Base-by-base conservation (phyloP, 64 coral and sea anemone species). In the Stylophora pistillata region DNA sequence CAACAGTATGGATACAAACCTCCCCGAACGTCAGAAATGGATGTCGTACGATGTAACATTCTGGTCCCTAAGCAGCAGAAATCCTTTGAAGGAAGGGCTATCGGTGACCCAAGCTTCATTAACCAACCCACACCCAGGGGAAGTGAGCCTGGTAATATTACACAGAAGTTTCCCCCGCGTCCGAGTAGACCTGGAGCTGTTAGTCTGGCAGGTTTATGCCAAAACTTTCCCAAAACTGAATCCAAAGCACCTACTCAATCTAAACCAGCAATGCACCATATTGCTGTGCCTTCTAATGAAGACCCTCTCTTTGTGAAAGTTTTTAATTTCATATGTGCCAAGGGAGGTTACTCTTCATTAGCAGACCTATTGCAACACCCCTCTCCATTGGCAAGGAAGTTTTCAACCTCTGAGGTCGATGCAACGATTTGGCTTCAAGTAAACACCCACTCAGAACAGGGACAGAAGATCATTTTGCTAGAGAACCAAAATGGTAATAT, bases 321-420 rank as follows among this genome's bases (percentile, higher is more conserved):
- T 29, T 86, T 82, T 21, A 92, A 92, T 65, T 92, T 77, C 13
- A 86, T 92, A 11, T 29, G 53, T 21, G 15, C 25, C 9, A 86
- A 86, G 66, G 90, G 90, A 70, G 90, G 90, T 11, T 16, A 69
- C 27, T 58, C 74, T 27, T 63, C 73, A 17, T 11, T 92, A 30
- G 63, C 25, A 77, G 81, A 86, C 25, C 82, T 92, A 16, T 17
- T 72, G 3, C 83, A 68, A 56, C 90, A 69, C 47, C 90, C 90
- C 10, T 92, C 90, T 10, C 90, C 90, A 34, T 63, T 92, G 12
- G 47, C 34, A 52, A 55, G 37, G 29, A 77, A 54, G 26, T 33
- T 53, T 73, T 71, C 65, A 17, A 2, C 20, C 0, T 23, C 62
- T 13, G 61, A 25, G 53, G 13, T 47, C 20, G 85, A 74, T 73